phyloP scores from a whole-genome alignment of 92 coral and sea anemone species.

The Phenganax marumi region DNA sequence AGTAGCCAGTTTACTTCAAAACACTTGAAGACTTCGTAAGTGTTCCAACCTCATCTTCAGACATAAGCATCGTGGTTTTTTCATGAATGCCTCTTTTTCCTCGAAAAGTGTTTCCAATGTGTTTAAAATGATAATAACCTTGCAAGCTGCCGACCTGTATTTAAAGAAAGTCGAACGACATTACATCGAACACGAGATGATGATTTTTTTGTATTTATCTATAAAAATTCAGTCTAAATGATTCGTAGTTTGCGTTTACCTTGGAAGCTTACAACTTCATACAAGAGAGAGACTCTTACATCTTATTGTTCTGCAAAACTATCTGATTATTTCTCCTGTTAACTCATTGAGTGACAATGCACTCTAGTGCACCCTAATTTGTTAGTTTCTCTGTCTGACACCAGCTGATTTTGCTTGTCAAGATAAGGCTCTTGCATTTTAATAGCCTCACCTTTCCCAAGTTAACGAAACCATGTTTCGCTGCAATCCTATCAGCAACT shows the following conservation, averaged over 20 bases:
- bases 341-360: too few species aligned
- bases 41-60: constrained; percentile 71
- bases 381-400: too few species aligned
- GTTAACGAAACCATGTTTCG: constrained; percentile 89
- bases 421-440: not conserved
- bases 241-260: too few species aligned
- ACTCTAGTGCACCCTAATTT: too few species aligned
- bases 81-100: constrained; percentile 72
- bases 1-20: not conserved
- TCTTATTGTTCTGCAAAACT: too few species aligned
- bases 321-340: too few species aligned
- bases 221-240: too few species aligned
- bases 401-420: not conserved
- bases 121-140: constrained; percentile 91
- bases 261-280: too few species aligned
- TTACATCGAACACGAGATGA: not conserved
- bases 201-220: not conserved
- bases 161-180: too few species aligned
- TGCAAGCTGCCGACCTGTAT: constrained; percentile 77
- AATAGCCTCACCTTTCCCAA: constrained; percentile 79
- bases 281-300: too few species aligned
- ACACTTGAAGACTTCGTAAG: not conserved
- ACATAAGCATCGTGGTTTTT: constrained; percentile 71
- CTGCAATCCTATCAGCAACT: constrained; percentile 88
- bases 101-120: constrained; percentile 53